Base-by-base conservation (phyloP, 2,797 vertebrate genomes). In the Rhodeus uyekii region DNA sequence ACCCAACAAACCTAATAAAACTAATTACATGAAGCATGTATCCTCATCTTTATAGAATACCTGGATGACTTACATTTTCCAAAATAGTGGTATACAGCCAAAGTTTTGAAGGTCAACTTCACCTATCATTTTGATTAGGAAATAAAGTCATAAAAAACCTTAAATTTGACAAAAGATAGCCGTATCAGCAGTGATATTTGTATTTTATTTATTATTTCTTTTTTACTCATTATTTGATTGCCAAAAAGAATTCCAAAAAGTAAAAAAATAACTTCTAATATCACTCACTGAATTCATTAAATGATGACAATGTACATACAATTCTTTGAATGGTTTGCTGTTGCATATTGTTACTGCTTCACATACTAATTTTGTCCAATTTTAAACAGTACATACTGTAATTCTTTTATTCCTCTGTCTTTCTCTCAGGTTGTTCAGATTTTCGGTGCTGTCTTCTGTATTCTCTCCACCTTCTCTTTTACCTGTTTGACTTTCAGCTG, bases 401-500 rank as follows among this genome's bases (percentile, higher is more conserved):
- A 55, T 55, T 38, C 12, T 8, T 16, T 6, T 2, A 8, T 73
- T 34, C 32, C 16, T 71, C 5, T 55, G 36, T 78, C 18, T 22
- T 61, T 76, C 36, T 50, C 38, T 73, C 80, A 95, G 94, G 89
- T 93, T 78, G 83, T 92, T 75, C 93, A 94, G 86, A 65, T 93
- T 34, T 53, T 94, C 29, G 73, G 91, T 44, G 92, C 92, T 4
- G 42, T 91, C n/a, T 87, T 86, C 58, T 92, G 92, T 82, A 88
- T 92, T 53, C 63, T 94, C 22, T 78, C 87, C 76, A 93, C 91
- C 42, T 85, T 92, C 73, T 91, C 81, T 36, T 86, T 92, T 55
- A 89, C 91, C 2, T 95, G 94, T 79, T 87, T 94, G 87, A 90
- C 87, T 60, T 94, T 92, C 81, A 87, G 79, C 81, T 95, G 93